Conservation (phyloP, 2,113 vertebrate species). For the Coreoperca whiteheadi region DNA sequence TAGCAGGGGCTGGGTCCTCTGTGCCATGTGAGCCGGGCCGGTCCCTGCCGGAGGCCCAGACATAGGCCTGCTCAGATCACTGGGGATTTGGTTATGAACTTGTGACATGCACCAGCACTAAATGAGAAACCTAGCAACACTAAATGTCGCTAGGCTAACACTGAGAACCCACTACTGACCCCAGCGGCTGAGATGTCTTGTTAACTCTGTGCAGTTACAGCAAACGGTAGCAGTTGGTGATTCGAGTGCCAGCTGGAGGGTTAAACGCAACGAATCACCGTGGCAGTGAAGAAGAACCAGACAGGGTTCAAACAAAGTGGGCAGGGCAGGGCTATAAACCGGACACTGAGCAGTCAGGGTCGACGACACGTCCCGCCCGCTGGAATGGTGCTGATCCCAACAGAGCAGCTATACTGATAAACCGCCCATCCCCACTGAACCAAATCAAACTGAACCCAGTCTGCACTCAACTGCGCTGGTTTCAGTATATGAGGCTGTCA, state of each 20-base stretch:
- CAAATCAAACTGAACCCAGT: not conserved
- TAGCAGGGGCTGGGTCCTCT: conserved; percentile 56
- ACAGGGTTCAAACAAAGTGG: not conserved
- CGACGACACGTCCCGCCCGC: not conserved
- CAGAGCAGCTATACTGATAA: conserved; percentile 5
- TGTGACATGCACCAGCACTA: conserved; percentile 9
- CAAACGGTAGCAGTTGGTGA: not conserved
- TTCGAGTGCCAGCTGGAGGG: conserved; percentile 3
- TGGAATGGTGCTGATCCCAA: not conserved
- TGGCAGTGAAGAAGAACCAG: not conserved
- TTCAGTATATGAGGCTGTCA: not conserved
- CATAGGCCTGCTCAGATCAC: conserved; percentile 73
- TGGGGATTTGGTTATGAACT: not conserved
- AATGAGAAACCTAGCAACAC: not conserved
- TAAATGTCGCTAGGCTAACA: not conserved
- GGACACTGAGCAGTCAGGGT: not conserved
- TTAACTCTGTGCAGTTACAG: conserved; percentile 13
- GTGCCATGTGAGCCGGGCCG: conserved; percentile 84
- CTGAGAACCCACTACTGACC: not conserved
- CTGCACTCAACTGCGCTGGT: not conserved
- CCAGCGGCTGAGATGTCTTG: not conserved
- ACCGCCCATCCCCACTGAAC: not conserved
- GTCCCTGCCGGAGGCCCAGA: conserved; percentile 90
- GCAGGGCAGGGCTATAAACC: not conserved
- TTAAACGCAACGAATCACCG: not conserved